Conservation (phyloP, 1,140 invertebrate genomes). For the Hesperophylax magnus region DNA sequence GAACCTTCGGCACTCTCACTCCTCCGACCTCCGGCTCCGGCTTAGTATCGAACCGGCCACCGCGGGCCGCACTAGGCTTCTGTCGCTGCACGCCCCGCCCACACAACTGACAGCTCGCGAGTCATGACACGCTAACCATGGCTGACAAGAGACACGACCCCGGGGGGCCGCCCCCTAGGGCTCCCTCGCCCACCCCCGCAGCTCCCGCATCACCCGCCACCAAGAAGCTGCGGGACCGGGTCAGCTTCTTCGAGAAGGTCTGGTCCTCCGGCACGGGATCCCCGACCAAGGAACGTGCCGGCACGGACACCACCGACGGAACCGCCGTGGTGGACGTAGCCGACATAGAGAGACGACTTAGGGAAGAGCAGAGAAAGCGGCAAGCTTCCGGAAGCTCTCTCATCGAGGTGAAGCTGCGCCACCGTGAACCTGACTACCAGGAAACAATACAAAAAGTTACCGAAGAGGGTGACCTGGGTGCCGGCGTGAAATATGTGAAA, state of each 20-base stretch:
- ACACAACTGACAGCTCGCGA: conserved; percentile 34
- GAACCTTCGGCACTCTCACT: conserved; percentile 25
- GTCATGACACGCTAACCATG: conserved; percentile 38
- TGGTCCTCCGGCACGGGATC: conserved; percentile 73
- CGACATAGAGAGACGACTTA: conserved; percentile 73
- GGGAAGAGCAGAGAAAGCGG: conserved; percentile 71
- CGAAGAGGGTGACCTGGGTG: conserved; percentile 76
- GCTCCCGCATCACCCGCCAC: conserved; percentile 68
- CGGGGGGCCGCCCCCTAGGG: conserved; percentile 56
- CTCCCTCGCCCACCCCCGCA: conserved; percentile 69
- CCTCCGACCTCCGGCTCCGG: conserved; percentile 36
- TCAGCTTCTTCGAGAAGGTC: conserved; percentile 84
- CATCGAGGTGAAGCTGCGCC: conserved; percentile 73
- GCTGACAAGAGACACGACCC: conserved; percentile 45
- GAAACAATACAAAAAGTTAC: conserved; percentile 72
- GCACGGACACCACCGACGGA: conserved; percentile 61
- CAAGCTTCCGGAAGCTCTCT: conserved; percentile 67
- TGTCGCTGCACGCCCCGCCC: conserved; percentile 7
- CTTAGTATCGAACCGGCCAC: conserved; percentile 70
- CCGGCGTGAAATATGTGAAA: conserved; percentile 75
- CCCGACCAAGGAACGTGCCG: conserved; percentile 63
- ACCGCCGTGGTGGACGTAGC: conserved; percentile 70
- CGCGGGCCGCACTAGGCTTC: conserved; percentile 61
- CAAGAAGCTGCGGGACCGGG: conserved; percentile 76
- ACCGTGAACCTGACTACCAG: conserved; percentile 67